Evolutionary conservation across 2,113 vertebrate species (phyloP), one percentile per base, ranked within the genome.

Genomic region (Myanophis thanlyinensis): DNA sequence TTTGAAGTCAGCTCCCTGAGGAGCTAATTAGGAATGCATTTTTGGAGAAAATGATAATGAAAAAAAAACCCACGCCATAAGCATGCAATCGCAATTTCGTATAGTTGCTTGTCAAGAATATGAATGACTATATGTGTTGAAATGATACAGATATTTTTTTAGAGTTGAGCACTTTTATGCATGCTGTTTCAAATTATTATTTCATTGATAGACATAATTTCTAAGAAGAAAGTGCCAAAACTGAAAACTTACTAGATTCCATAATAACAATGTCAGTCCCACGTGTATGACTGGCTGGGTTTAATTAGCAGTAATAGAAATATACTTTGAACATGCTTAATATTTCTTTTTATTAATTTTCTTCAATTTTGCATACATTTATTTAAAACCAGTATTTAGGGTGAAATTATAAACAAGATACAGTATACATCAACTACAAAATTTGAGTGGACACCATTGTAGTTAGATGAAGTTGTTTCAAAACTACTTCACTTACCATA

Each of bases 51-150:
- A 46, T 89, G 88, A 30, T 86, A 56, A 89, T 91, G 87, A 73
- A n/a, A 23, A 23, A 49, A 44, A 49, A 23, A 62, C 67, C 93
- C 0, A 62, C 27, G 1, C 87, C 93, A 20, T 35, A 80, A 91
- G 89, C 3, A 13, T 84, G 30, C 8, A 84, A 95, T 1, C 25
- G 89, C 84, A 91, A 56, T 94, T 95, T 95, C 84, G 40, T 85
- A 94, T 56, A 3, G 0, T 44, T 92, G 35, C 91, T 35, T 87
- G 35, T 88, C 91, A 87, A 46, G 46, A 90, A 0, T 0, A 0
- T 27, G 44, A 47, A 51, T 93, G 89, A 30, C 53, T 85, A 92
- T 92, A n/a, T 35, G 62, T 5, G 22, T 6, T 0, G 5, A 92
- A 73, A 3, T 1, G 91, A 73, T 80, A 90, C 44, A 90, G 94